Conservation (phyloP, 2,797 vertebrate genomes). For the Rhinella marina region DNA sequence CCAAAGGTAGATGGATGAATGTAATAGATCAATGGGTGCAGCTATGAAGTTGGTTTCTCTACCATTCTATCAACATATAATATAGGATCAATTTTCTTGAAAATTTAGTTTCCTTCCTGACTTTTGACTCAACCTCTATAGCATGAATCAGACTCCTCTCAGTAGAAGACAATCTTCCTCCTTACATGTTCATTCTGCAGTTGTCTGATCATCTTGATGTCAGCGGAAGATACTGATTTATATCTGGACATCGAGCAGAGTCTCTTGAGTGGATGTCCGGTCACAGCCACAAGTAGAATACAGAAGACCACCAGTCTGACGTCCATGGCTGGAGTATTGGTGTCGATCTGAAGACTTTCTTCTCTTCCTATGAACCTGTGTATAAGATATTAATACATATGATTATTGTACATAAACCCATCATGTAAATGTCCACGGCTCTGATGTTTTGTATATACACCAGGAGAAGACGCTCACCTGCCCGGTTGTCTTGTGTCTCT, state of each 20-base stretch:
- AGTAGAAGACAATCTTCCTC: not conserved
- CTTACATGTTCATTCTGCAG: too few species aligned
- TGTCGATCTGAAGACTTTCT: not conserved
- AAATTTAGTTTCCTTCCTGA: not conserved
- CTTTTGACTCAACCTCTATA: not conserved
- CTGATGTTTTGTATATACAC: not conserved
- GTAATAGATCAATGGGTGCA: too few species aligned
- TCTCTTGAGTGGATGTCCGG: conserved; percentile 14
- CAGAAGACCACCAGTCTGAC: not conserved
- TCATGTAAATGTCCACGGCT: not conserved
- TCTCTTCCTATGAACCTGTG: not conserved
- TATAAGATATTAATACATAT: not conserved
- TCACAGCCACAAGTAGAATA: not conserved
- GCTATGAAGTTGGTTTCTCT: not conserved
- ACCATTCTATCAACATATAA: not conserved
- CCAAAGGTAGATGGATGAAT: not conserved
- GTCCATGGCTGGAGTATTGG: not conserved
- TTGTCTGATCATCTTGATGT: not conserved
- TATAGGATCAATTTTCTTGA: not conserved
- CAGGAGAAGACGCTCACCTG: not conserved
- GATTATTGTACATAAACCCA: not conserved
- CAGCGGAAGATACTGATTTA: not conserved
- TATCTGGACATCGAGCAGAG: conserved; percentile 8
- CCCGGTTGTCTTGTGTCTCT: not conserved
- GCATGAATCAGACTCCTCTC: not conserved